Evolutionary conservation across 2,797 vertebrate genomes (phyloP).

Genomic region (Parauchenoglanis ngamensis): DNA sequence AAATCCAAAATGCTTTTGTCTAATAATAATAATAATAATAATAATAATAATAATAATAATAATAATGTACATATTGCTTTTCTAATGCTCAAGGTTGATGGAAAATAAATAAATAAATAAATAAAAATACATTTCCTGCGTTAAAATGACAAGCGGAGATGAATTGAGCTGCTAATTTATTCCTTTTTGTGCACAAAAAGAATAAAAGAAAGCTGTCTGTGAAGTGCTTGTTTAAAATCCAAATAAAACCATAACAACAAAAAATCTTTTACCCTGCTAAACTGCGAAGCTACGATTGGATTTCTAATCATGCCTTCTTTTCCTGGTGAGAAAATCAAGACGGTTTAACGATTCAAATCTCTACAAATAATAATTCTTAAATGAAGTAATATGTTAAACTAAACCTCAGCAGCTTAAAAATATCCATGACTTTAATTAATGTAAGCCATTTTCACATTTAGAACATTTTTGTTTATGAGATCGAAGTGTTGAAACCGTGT

Average conservation of each 20-base stretch:
- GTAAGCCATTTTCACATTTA: neutral
- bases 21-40: neutral
- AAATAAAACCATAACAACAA: neutral
- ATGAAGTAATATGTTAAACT: neutral
- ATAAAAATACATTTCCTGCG: neutral
- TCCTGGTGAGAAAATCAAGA: neutral
- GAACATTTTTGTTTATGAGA: neutral
- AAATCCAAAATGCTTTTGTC: neutral
- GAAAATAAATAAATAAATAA: neutral
- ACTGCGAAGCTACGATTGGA: neutral
- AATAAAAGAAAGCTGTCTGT: neutral
- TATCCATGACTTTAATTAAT: too few species aligned
- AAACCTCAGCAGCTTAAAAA: neutral
- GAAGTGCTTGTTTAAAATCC: neutral
- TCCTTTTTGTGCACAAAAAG: neutral
- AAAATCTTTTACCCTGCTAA: neutral
- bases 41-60: neutral
- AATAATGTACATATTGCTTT: neutral
- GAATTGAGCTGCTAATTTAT: neutral
- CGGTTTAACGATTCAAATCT: neutral
- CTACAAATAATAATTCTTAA: neutral
- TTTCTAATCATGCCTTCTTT: neutral
- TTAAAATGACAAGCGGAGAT: neutral
- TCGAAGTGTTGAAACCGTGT: neutral
- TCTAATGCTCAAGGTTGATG: neutral